phyloP scores from a whole-genome alignment of 2,113 vertebrate species.

The Sula dactylatra region DNA sequence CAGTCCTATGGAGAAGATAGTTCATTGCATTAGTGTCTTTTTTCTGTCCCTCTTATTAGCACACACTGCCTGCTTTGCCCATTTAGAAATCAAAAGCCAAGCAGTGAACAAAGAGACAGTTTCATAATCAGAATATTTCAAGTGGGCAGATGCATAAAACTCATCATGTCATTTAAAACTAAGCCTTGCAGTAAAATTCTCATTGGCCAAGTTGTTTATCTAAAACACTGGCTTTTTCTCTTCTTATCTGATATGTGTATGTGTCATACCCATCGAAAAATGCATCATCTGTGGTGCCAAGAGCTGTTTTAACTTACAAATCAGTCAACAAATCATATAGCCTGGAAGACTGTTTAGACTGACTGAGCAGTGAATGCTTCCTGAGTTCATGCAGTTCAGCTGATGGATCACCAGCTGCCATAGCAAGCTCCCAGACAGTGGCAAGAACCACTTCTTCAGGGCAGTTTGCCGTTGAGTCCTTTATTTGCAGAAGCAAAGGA shows the following conservation, averaged over 20 bases:
- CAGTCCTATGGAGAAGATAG: not conserved
- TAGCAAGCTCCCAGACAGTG: fast-evolving
- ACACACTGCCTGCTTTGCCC: not conserved
- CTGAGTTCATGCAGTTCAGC: not conserved
- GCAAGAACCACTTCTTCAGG: not conserved
- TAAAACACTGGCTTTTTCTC: not conserved
- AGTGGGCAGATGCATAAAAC: not conserved
- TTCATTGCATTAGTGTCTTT: not conserved
- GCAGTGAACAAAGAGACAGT: not conserved
- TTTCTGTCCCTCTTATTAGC: not conserved
- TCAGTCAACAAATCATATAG: not conserved
- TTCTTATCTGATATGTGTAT: not conserved
- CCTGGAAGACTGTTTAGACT: not conserved
- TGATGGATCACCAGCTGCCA: not conserved
- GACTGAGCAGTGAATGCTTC: not conserved
- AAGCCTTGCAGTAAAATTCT: not conserved
- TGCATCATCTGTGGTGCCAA: not conserved
- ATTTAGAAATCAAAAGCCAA: not conserved
- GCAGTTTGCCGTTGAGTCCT: not conserved
- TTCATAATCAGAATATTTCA: not conserved
- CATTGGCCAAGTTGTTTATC: not conserved
- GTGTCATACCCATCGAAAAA: not conserved
- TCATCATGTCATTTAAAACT: not conserved
- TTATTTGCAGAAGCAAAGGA: not conserved
- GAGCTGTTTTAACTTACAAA: not conserved